phyloP scores from a whole-genome alignment of 2,797 vertebrate genomes.

The Pteropus rufus region DNA sequence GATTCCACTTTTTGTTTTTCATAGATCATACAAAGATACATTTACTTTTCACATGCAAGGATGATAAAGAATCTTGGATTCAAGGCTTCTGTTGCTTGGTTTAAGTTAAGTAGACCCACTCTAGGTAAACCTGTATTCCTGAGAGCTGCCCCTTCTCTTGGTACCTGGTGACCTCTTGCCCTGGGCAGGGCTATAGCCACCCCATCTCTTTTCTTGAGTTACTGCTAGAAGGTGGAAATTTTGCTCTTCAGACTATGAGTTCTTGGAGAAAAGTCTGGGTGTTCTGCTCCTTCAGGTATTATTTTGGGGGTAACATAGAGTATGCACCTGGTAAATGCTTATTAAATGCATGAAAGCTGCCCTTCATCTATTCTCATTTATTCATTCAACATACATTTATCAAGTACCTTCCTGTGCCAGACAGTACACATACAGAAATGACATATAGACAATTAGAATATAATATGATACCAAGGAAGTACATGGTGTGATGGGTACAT shows the following conservation, averaged over 20 bases:
- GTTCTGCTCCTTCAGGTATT: neutral
- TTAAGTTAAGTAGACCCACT: conserved; percentile 18
- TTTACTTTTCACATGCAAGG: neutral
- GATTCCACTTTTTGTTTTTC: neutral
- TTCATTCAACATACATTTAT: neutral
- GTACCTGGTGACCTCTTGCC: neutral
- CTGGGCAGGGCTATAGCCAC: neutral
- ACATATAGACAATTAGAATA: neutral
- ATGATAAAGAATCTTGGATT: neutral
- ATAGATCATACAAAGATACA: neutral
- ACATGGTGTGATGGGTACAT: neutral
- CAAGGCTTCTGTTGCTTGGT: neutral
- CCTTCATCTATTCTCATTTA: neutral
- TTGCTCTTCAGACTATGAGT: neutral
- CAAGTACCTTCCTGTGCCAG: neutral
- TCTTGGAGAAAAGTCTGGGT: neutral
- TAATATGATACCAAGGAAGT: neutral
- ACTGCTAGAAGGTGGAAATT: neutral
- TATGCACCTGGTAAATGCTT: neutral
- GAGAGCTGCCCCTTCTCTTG: neutral
- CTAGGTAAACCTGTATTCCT: neutral
- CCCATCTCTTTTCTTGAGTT: neutral
- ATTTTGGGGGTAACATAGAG: neutral
- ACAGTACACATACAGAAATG: neutral
- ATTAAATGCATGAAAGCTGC: neutral